These are phyloP conservation scores for Bergia sp. DNA, from an alignment of 92 coral and sea anemone genomes.

Conservation along the genomic window DNA sequence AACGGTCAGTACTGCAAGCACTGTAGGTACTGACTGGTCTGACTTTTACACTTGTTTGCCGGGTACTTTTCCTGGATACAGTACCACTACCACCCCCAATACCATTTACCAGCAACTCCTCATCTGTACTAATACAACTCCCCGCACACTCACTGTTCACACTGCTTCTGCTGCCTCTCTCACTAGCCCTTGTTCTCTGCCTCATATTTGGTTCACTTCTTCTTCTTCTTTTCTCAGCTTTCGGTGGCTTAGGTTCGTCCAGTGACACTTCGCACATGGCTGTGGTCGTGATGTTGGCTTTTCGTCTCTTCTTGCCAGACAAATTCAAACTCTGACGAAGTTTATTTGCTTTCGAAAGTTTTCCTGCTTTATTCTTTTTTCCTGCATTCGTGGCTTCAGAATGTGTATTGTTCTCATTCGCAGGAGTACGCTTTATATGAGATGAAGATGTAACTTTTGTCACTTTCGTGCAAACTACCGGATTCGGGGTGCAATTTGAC, in stretches of 20 bases:
- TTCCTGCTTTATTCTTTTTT: slow-evolving; percentile 43
- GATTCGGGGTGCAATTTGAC: slow-evolving; percentile 38
- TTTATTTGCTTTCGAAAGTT: slow-evolving; percentile 73
- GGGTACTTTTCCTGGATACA: background rate
- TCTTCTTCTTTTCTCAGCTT: slow-evolving; percentile 39
- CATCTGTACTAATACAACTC: slow-evolving; percentile 1
- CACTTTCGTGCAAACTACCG: slow-evolving; percentile 39
- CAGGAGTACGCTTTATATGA: slow-evolving; percentile 23
- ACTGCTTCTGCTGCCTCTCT: slow-evolving; percentile 2
- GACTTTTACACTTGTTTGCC: background rate
- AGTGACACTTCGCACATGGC: slow-evolving; percentile 43
- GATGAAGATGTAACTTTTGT: slow-evolving; percentile 42
- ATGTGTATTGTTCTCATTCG: slow-evolving; percentile 8
- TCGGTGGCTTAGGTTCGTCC: slow-evolving; percentile 31
- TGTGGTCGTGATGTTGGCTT: slow-evolving; percentile 55
- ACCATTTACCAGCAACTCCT: slow-evolving; percentile 10
- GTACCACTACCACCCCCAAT: background rate
- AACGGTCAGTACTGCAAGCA: slow-evolving; percentile 50
- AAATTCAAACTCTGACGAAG: slow-evolving; percentile 79
- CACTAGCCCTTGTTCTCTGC: slow-evolving; percentile 11
- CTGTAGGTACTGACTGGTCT: slow-evolving; percentile 65
- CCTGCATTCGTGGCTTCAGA: slow-evolving; percentile 39
- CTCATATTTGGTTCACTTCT: slow-evolving; percentile 40
- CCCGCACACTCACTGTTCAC: background rate
- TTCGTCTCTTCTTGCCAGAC: slow-evolving; percentile 73